Conservation (phyloP, 2,888 invertebrate genomes). For the Chaetogeoica ovagalla region DNA sequence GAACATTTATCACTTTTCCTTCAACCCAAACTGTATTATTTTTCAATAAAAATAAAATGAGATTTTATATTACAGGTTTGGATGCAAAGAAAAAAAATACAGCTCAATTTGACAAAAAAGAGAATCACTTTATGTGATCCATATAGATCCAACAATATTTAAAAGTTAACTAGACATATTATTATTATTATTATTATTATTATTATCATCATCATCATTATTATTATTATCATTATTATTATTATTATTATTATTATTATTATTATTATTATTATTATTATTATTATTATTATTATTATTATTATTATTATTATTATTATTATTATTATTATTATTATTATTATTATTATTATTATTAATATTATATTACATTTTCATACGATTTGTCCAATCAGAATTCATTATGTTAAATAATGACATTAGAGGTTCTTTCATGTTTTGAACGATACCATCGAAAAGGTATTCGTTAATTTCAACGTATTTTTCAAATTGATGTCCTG, state of each 20-base stretch:
- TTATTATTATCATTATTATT: background rate
- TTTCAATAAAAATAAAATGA: too few species aligned
- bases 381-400: background rate
- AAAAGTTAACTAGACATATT: too few species aligned
- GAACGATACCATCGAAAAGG: background rate
- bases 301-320: background rate
- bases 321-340: background rate
- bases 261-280: background rate
- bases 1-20: too few species aligned
- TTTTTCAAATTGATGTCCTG: background rate
- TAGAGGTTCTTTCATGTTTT: background rate
- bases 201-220: too few species aligned
- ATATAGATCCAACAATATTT: too few species aligned
- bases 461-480: background rate
- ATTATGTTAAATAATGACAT: background rate
- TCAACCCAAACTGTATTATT: too few species aligned
- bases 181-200: background rate
- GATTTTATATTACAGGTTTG: too few species aligned
- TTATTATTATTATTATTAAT: background rate
- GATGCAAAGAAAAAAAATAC: too few species aligned
- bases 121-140: too few species aligned
- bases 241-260: background rate
- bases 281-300: background rate
- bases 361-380: conserved; percentile 1
- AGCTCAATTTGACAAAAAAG: too few species aligned